phyloP scores from a whole-genome alignment of 2,888 invertebrate species.

The Lumbricus terrestris region DNA sequence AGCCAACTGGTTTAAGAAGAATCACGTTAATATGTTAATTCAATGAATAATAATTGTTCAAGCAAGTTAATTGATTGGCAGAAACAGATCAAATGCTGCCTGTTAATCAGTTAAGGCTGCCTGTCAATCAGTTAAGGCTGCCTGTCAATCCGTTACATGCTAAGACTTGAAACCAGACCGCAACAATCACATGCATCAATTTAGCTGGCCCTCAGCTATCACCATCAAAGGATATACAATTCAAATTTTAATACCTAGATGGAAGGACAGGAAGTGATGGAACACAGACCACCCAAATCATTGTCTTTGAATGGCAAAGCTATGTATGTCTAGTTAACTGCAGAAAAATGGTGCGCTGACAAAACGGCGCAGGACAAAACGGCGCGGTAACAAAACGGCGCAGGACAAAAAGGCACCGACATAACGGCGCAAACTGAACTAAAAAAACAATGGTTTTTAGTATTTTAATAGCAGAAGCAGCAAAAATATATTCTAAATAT shows the following conservation, averaged over 20 bases:
- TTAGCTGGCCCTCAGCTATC: neutral
- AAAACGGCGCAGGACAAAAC: too few species aligned
- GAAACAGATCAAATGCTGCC: too few species aligned
- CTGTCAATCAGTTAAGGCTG: neutral
- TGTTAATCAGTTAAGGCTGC: neutral
- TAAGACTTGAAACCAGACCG: neutral
- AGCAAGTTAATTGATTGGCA: neutral
- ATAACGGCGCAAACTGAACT: too few species aligned
- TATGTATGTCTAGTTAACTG: neutral
- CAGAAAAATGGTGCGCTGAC: too few species aligned
- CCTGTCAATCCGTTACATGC: neutral
- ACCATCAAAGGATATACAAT: neutral
- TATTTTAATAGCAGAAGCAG: too few species aligned
- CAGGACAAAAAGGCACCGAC: too few species aligned
- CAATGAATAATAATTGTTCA: neutral
- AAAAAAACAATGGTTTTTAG: too few species aligned
- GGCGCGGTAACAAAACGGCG: too few species aligned
- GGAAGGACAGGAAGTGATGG: neutral
- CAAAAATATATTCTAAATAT: too few species aligned
- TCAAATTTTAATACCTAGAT: neutral
- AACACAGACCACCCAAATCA: neutral
- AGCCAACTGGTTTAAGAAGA: slow-evolving; percentile 27
- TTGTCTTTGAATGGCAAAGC: neutral
- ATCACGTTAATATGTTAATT: neutral
- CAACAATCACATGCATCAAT: neutral